These are phyloP conservation scores for Psix sp. DNA, from an alignment of 1,140 invertebrate species.

Conservation along the genomic window DNA sequence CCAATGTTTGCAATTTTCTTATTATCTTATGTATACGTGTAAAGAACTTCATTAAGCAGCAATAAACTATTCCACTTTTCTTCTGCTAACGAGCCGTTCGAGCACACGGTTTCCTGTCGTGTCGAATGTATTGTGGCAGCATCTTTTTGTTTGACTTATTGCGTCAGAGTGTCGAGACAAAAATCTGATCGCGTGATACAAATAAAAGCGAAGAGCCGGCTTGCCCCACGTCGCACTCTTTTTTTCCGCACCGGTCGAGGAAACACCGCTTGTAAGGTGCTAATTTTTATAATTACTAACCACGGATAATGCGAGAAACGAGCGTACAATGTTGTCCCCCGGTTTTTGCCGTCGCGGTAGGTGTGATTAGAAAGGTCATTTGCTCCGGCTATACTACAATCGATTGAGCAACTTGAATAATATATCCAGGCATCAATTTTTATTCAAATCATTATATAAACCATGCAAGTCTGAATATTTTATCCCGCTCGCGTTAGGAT, in stretches of 20 bases:
- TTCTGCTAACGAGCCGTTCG: slow-evolving; percentile 39
- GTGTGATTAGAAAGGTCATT: slow-evolving; percentile 56
- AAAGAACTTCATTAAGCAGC: slow-evolving; percentile 54
- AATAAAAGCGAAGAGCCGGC: slow-evolving; percentile 1
- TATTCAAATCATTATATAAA: slow-evolving; percentile 38
- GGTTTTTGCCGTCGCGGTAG: slow-evolving; percentile 24
- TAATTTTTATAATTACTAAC: slow-evolving; percentile 32
- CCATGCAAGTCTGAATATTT: slow-evolving; percentile 19
- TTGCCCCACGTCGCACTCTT: background rate
- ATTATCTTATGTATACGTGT: slow-evolving; percentile 52
- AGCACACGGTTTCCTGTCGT: slow-evolving; percentile 23
- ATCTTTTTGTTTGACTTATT: slow-evolving; percentile 3
- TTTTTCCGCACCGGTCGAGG: background rate
- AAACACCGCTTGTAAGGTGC: slow-evolving; percentile 11
- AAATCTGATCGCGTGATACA: slow-evolving; percentile 24
- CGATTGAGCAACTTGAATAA: slow-evolving; percentile 47
- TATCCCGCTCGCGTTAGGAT: too few species aligned
- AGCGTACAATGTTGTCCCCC: slow-evolving; percentile 29
- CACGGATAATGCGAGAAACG: slow-evolving; percentile 25
- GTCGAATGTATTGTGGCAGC: slow-evolving; percentile 4
- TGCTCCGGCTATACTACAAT: slow-evolving; percentile 46
- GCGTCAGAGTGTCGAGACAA: slow-evolving; percentile 9
- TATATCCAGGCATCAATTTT: slow-evolving; percentile 39
- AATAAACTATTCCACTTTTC: slow-evolving; percentile 47
- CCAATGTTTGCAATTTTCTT: slow-evolving; percentile 42